Base-by-base conservation (phyloP, 2,888 invertebrate species). In the Dione vanillae region DNA sequence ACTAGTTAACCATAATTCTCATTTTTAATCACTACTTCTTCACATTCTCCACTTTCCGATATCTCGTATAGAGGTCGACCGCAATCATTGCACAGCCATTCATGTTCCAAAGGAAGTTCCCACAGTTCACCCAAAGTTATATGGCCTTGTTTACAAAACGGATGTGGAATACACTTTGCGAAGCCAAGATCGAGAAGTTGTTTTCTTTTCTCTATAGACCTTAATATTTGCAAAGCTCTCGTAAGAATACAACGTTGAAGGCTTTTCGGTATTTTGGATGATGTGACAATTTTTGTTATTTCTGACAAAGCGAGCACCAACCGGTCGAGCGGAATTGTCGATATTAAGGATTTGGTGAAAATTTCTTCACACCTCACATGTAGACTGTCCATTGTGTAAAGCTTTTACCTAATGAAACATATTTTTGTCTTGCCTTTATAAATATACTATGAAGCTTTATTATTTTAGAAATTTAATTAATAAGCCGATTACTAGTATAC, bases 41-140 rank as follows among this genome's bases (percentile, higher is more conserved):
- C n/a, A 16, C 14, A 35, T 41, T 45, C 41, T 43, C 41, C 14
- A 9, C 9, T 35, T 6, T n/a, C 54, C 47, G 16, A n/a, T 59
- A 67, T 67, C 27, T 59, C 41, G 14, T 74, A 75, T 0, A 73
- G 66, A 6, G 76, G 77, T 37, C 40, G 51, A 8, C 75, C 72
- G 19, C 77, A 78, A 9, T 73, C 52, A 8, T 43, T 49, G 40
- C 78, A 78, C 27, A 77, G 49, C 75, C 75, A 77, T 54, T 77
- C 77, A 9, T 68, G 43, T 35, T 72, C 74, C 40, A 49, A 5
- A 7, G 77, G 78, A 35, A 78, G 65, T 12, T 74, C 75, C 78
- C 78, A 78, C 16, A 77, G 47, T 51, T 76, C 77, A 0, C 73
- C 74, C 0, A 77, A 62, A 5, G 14, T 20, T 10, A 45, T 3